phyloP scores from a whole-genome alignment of 92 coral and sea anemone species.

The Paragorgia papillata region DNA sequence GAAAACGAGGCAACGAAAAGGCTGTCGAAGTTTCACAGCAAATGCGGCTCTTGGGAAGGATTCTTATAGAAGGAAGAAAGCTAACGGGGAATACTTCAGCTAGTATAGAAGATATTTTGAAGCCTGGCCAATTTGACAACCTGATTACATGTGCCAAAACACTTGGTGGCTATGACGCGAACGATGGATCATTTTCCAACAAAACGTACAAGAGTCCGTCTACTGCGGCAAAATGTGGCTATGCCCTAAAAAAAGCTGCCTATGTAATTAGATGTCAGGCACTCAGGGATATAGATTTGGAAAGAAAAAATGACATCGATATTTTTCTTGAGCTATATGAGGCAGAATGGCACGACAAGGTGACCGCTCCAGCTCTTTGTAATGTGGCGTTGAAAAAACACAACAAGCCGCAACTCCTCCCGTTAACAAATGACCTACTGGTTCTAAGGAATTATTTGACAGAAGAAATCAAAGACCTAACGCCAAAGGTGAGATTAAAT shows the following conservation, averaged over 20 bases:
- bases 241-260: conserved; percentile 8
- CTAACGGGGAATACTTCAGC: neutral
- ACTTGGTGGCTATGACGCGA: conserved; percentile 16
- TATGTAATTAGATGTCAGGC: conserved; percentile 14
- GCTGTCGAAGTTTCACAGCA: conserved; percentile 48
- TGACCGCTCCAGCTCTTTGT: neutral
- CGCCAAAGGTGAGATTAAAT: neutral
- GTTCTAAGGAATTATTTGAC: neutral
- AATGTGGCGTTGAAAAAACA: conserved; percentile 4
- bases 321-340: conserved; percentile 18
- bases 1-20: conserved; percentile 13
- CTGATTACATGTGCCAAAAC: conserved; percentile 19
- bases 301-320: neutral
- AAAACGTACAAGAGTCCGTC: conserved; percentile 2
- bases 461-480: neutral
- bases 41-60: conserved; percentile 51
- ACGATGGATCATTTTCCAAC: conserved; percentile 9
- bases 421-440: conserved; percentile 8
- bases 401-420: conserved; percentile 1
- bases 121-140: conserved; percentile 33
- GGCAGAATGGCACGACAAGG: conserved; percentile 2
- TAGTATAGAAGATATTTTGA: neutral
- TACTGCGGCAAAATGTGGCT: conserved; percentile 16
- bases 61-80: neutral
- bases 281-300: neutral